phyloP scores from a whole-genome alignment of 2,888 invertebrate species.

The Aricia artaxerxes region DNA sequence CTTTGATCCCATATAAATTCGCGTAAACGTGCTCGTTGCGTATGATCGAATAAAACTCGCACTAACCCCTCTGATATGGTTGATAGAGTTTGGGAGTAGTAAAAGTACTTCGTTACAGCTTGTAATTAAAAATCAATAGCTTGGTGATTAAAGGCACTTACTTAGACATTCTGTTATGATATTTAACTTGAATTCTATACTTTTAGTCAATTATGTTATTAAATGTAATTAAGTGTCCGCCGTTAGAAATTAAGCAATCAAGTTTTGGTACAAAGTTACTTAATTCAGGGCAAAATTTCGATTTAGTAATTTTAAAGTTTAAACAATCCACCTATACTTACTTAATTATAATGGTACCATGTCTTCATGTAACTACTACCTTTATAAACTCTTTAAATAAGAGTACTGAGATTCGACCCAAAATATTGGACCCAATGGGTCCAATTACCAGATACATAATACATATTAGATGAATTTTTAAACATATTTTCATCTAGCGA shows the following conservation, averaged over 20 bases:
- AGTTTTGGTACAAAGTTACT: neutral
- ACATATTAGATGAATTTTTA: too few species aligned
- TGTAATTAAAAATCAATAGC: neutral
- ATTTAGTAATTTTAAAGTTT: neutral
- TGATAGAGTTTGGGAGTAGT: neutral
- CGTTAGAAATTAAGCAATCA: neutral
- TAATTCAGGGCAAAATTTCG: neutral
- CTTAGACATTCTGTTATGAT: neutral
- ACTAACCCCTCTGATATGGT: too few species aligned
- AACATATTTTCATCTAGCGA: too few species aligned
- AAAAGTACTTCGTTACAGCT: neutral
- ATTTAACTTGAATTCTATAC: neutral
- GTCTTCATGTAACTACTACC: too few species aligned
- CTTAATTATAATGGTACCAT: neutral
- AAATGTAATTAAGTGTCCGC: neutral
- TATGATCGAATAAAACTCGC: too few species aligned
- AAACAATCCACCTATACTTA: neutral
- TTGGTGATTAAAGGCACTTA: neutral
- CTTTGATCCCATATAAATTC: too few species aligned
- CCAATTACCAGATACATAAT: too few species aligned
- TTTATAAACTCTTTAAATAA: too few species aligned
- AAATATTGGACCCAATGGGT: too few species aligned
- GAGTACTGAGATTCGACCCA: too few species aligned
- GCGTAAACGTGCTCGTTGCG: too few species aligned
- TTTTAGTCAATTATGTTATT: neutral